Base-by-base conservation (phyloP, 2,888 invertebrate species). In the Epinotia demarniana region DNA sequence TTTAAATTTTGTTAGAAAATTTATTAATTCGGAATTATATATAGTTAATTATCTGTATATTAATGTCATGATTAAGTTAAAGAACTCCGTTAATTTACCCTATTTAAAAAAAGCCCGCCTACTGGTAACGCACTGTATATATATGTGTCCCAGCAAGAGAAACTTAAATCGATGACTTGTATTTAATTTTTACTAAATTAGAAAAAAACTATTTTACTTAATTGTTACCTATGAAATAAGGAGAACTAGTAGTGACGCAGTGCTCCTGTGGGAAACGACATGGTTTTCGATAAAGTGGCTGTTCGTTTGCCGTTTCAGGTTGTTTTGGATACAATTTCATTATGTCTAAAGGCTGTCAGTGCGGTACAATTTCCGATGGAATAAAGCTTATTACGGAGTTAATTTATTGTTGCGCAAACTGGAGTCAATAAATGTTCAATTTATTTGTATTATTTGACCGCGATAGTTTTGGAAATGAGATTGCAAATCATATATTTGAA, bases 301-400 rank as follows among this genome's bases (percentile, higher is more conserved):
- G 74, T 63, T 72, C 73, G 82, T 80, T 77, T 81, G 78, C 81
- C 75, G 77, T 78, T 78, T 76, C 78, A 77, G 77, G 80, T 78
- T 80, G 83, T 78, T 84, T 84, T 80, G 78, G 71, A 83, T 82
- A 80, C 82, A 82, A 84, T 83, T 82, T 58, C 27, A 58, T 69
- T 46, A 58, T 11, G 82, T 80, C 78, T 77, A 58, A 77, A 64
- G 23, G 12, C 23, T 23, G 60, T 53, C 43, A 63, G 12, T 9
- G 8, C 13, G 46, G 12, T 63, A 46, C 63, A 46, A 62, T 39
- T 18, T 62, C 39, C n/a, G 12, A 5, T 8, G 33, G 0, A 39
- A 61, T 43, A 33, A 62, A 5, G 43, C 43, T 12, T 33, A 43
- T 12, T 64, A 49, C n/a, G 12, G 63, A 46, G 13, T 11, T 2